Base-by-base conservation (phyloP, 2,113 vertebrate species). In the Capreolus pygargus region DNA sequence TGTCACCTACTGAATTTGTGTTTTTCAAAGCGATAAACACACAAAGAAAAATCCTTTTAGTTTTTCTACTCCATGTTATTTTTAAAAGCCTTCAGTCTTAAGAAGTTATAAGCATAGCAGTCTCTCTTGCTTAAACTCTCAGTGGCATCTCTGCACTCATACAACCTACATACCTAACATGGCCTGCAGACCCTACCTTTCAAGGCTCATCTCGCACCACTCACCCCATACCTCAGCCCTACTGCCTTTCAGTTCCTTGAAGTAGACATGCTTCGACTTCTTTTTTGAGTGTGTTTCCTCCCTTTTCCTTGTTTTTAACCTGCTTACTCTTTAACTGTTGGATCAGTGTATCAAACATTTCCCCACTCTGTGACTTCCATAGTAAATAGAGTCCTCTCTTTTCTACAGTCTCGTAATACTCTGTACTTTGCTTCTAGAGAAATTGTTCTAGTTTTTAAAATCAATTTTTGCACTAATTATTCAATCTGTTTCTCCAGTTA, bases 341-440 rank as follows among this genome's bases (percentile, higher is more conserved):
- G n/a, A 23, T 76, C 83, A 92, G 7, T 50, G 83, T 30, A 28
- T 76, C 86, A 94, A 55, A 33, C 74, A 21, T 90, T 96, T 94
- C 54, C 55, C 86, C 19, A 28, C 14, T 88, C 74, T 88, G 6
- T 93, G 86, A 36, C 11, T 36, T 36, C 36, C 43, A 58, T 60
- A 39, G 8, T 86, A 85, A 21, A 33, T 16, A 27, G 13, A 61
- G 57, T 43, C n/a, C 21, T 94, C 19, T 95, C 36, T 92, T 30
- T 52, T 92, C 45, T 94, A 2, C 3, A 33, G 1, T 91, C 36
- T 95, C 10, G 3, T 87, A 52, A 50, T 47, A 30, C 33, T 45
- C 14, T 92, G n/a, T 83, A 21, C 30, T 96, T 91, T 91, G 79
- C 57, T 82, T 96, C 64, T 36, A 94, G 88, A 87, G 25, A 90